Percentiles rank a stretch among this genome's conserved stretches.
Conservation (phyloP, 2,113 vertebrate species). For the Lycaon pictus region DNA sequence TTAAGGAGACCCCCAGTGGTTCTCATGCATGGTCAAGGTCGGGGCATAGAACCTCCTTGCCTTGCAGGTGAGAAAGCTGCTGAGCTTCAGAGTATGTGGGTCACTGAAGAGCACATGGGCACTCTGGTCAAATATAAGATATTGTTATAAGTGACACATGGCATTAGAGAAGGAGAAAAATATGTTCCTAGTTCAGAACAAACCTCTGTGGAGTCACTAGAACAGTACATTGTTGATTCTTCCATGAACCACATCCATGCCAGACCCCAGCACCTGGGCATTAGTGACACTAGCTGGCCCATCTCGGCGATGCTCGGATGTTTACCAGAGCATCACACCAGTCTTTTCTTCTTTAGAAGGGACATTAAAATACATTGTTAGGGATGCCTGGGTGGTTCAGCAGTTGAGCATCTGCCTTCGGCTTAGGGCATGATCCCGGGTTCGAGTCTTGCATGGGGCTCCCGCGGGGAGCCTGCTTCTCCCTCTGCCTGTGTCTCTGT, state of each 20-base stretch:
- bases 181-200: constrained; percentile 10
- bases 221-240: not conserved
- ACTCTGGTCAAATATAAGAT: not conserved
- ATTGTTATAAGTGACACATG: constrained; percentile 3
- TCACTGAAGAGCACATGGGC: not conserved
- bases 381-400: no score
- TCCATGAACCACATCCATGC: not conserved
- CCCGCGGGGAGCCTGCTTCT: no score
- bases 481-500: no score
- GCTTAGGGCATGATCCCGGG: no score
- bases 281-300: not conserved
- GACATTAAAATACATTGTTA: not conserved
- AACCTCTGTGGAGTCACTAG: not conserved
- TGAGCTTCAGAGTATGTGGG: not conserved
- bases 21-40: not conserved
- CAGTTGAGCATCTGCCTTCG: no score
- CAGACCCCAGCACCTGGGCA: not conserved
- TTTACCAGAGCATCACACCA: not conserved
- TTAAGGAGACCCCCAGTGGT: not conserved
- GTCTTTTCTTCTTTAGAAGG: not conserved
- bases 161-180: constrained; percentile 47
- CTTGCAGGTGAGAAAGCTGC: not conserved
- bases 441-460: no score
- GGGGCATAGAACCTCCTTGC: not conserved
- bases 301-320: not conserved